Conservation (phyloP, 2,113 vertebrate species). For the Coptodon bakossiorum region DNA sequence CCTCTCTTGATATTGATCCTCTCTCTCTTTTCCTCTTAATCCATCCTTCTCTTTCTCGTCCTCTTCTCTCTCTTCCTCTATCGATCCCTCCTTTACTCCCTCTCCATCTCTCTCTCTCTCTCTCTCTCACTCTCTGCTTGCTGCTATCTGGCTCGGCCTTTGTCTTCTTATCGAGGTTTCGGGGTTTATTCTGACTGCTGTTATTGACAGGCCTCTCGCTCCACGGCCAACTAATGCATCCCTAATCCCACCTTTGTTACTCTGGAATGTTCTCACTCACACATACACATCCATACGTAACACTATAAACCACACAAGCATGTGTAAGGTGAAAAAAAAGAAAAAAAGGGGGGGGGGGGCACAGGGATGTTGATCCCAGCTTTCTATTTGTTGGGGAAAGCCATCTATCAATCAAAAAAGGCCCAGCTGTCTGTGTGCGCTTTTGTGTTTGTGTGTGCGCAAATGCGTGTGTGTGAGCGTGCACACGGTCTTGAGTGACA, state of each 20-base stretch:
- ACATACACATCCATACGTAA: neutral
- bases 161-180: slow-evolving; percentile 99
- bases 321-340: slow-evolving; percentile 53
- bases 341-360: slow-evolving; percentile 61
- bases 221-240: slow-evolving; percentile 98
- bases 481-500: slow-evolving; percentile 89
- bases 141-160: slow-evolving; percentile 69
- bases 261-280: slow-evolving; percentile 80
- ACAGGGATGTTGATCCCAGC: slow-evolving; percentile 93
- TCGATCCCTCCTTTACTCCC: slow-evolving; percentile 8
- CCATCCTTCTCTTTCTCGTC: neutral
- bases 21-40: neutral
- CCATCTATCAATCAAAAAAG: slow-evolving; percentile 99
- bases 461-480: neutral
- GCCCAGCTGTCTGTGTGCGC: slow-evolving; percentile 1
- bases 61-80: slow-evolving; percentile 14
- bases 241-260: slow-evolving; percentile 98
- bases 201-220: slow-evolving; percentile 95
- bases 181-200: slow-evolving; percentile 92
- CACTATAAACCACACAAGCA: slow-evolving; percentile 55
- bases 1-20: slow-evolving; percentile 49
- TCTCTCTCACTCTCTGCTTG: slow-evolving; percentile 62
- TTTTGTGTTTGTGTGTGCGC: neutral
- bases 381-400: slow-evolving; percentile 90
- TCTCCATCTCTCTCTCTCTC: slow-evolving; percentile 54